Percentiles rank a stretch among this genome's conserved stretches.
Evolutionary conservation across 2,113 vertebrate genomes (phyloP).

Genomic region (Laterallus jamaicensis): DNA sequence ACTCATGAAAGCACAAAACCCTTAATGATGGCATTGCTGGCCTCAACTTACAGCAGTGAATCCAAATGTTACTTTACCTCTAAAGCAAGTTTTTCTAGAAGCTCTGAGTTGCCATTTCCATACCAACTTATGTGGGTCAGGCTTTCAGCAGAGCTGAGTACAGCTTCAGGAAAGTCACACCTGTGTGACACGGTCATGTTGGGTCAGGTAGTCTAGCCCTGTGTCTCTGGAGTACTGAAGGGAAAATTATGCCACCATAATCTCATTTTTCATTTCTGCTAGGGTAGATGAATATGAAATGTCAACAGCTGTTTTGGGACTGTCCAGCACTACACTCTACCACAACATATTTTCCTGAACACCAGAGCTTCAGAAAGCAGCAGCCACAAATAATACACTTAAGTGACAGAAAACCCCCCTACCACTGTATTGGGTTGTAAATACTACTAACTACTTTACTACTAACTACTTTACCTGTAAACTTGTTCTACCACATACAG

Average conservation of each 20-base stretch:
- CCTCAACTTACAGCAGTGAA: background rate
- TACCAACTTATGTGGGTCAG: background rate
- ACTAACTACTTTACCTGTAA: background rate
- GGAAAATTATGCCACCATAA: background rate
- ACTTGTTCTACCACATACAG: background rate
- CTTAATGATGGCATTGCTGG: background rate
- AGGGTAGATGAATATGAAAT: background rate
- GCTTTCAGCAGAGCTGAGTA: background rate
- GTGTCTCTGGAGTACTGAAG: background rate
- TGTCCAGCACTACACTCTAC: background rate
- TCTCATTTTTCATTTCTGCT: constrained; percentile 34
- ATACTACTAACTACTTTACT: background rate
- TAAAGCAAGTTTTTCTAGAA: background rate
- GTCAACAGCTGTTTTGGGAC: constrained; percentile 22
- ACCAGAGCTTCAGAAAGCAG: background rate
- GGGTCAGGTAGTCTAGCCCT: background rate
- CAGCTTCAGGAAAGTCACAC: background rate
- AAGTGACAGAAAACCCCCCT: background rate
- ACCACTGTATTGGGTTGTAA: background rate
- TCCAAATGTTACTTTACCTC: background rate
- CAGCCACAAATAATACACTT: background rate
- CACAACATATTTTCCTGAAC: background rate
- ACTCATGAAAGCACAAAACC: background rate
- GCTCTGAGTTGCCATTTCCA: background rate
- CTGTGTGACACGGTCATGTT: background rate